Base-by-base conservation (phyloP, 2,113 vertebrate genomes). In the Perca schrenkii region DNA sequence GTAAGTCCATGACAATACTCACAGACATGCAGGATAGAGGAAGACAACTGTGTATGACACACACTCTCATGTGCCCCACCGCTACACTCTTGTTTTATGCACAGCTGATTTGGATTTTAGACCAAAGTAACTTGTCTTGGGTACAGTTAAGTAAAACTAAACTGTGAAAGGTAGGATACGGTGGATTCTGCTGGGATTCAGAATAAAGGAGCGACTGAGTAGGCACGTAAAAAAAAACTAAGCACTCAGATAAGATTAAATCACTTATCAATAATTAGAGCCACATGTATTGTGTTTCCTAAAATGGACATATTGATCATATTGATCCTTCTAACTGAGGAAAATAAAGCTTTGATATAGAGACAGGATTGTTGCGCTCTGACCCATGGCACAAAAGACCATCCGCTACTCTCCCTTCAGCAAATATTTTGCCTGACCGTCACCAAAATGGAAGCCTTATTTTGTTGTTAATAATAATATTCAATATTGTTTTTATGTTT, bases 391-490 rank as follows among this genome's bases (percentile, higher is more conserved):
- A 52, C 46, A 43, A 61, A 52, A 54, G 22, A 53, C 47, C 36
- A n/a, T 31, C n/a, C 8, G 40, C 13, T 28, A 4, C 8, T 6
- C 5, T 74, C 25, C 40, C 22, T n/a, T 62, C 15, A 17, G 15
- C 43, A 74, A 50, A 25, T 14, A 57, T 22, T 36, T 60, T 52
- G 2, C 53, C 8, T 74, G 57, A 82, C 57, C 28, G 60, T 79
- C 16, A 2, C 12, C 8, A 31, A 21, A 70, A 46, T 36, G 1
- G 8, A 70, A 15, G 25, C 8, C 16, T 56, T 58, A 15, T 46
- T 54, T 54, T 46, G 7, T 15, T 57, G 28, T 57, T 3, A 50
- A 14, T 36, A 34, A 72, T 60, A 36, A 62, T 56, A 19, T 12
- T 43, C 5, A 28, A 12, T 31, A 28, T 28, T 50, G n/a, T 52